These are phyloP conservation scores for Gallirallus australis DNA, from an alignment of 2,797 vertebrate species.

Conservation along the genomic window DNA sequence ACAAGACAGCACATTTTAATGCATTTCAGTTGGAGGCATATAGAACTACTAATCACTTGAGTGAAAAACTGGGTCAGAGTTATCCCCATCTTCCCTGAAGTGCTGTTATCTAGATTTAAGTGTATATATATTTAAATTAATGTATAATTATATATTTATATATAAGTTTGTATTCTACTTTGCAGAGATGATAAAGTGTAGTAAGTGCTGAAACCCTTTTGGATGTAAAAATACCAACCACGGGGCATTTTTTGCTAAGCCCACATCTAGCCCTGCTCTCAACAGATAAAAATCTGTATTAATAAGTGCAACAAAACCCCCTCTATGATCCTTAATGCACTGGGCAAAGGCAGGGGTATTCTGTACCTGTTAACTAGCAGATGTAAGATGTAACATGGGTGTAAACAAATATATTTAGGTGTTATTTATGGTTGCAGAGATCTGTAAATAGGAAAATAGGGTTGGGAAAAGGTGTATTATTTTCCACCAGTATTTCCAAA, in stretches of 20 bases:
- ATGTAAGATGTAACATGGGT: neutral
- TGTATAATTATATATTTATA: neutral
- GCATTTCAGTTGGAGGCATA: constrained; percentile 1
- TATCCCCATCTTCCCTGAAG: constrained; percentile 59
- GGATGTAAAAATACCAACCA: neutral
- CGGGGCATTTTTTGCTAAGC: neutral
- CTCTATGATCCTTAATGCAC: neutral
- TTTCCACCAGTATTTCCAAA: neutral
- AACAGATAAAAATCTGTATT: neutral
- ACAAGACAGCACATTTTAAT: constrained; percentile 12
- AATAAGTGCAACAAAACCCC: neutral
- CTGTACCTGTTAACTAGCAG: neutral
- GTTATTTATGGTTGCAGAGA: neutral
- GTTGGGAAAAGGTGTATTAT: neutral
- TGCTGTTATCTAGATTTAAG: constrained; percentile 1
- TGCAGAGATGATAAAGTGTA: neutral
- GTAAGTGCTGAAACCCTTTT: neutral
- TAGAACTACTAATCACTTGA: neutral
- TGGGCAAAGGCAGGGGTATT: neutral
- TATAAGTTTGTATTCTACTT: neutral
- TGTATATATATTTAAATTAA: neutral
- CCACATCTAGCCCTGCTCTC: neutral
- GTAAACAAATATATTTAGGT: neutral
- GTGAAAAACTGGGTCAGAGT: constrained; percentile 53
- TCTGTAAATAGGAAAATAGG: neutral